phyloP scores from a whole-genome alignment of 2,113 vertebrate genomes.

The Sapajus apella region DNA sequence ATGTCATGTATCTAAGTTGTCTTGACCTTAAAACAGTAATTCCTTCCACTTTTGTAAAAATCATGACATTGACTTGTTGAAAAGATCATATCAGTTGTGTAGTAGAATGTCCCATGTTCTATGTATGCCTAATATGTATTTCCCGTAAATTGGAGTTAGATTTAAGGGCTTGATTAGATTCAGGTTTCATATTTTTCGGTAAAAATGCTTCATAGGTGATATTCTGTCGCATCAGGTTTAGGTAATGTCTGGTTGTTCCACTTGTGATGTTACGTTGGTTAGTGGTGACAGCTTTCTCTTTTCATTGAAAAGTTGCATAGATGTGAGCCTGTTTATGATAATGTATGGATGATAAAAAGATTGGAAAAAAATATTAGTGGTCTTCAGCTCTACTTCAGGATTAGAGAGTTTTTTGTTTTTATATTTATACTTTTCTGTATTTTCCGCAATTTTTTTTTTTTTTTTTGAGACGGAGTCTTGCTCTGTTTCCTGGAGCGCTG shows the following conservation, averaged over 20 bases:
- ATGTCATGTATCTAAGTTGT: not conserved
- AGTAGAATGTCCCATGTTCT: not conserved
- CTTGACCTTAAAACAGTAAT: not conserved
- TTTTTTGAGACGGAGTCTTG: no score
- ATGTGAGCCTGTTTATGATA: not conserved
- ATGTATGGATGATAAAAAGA: not conserved
- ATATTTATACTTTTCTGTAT: conserved; percentile 4
- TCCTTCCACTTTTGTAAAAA: not conserved
- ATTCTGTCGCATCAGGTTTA: not conserved
- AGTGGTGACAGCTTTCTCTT: not conserved
- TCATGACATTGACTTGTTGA: conserved; percentile 23
- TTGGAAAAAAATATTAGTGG: not conserved
- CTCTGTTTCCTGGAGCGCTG: no score
- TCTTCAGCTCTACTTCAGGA: not conserved
- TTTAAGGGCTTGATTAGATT: conserved; percentile 30
- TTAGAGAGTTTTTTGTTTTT: not conserved
- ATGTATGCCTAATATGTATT: not conserved
- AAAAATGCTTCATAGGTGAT: not conserved
- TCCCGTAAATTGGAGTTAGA: not conserved
- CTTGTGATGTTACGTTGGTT: not conserved
- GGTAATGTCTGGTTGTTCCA: not conserved
- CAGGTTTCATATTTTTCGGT: not conserved
- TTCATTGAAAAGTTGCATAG: not conserved
- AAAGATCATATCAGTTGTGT: not conserved
- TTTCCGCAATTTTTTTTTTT: not conserved